Percentiles rank a stretch among this genome's conserved stretches.
phyloP scores from a whole-genome alignment of 2,113 vertebrate species.

The Brachirus orientalis region DNA sequence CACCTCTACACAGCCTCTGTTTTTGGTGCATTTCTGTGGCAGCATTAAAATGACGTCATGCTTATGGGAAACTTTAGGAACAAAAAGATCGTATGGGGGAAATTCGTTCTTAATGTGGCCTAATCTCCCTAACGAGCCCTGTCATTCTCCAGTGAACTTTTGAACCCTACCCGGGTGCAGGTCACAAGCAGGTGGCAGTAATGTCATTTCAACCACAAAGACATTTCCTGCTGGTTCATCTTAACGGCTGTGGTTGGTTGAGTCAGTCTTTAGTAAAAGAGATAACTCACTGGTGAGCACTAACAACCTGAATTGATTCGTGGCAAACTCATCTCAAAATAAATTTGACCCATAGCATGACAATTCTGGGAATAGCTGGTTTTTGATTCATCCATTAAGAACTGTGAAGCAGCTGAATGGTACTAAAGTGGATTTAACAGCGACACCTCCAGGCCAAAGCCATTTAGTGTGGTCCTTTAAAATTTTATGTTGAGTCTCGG shows the following conservation, averaged over 20 bases:
- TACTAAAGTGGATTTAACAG: conserved; percentile 20
- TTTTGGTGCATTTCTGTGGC: too few species aligned
- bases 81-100: too few species aligned
- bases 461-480: neutral
- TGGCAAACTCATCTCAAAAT: neutral
- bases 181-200: conserved; percentile 16
- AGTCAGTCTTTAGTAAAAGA: conserved; percentile 1
- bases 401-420: conserved; percentile 1
- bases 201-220: conserved; percentile 42
- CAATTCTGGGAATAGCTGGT: neutral
- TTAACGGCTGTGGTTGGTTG: conserved; percentile 33
- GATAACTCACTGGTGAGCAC: conserved; percentile 40
- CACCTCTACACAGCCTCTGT: too few species aligned
- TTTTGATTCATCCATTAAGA: conserved; percentile 2
- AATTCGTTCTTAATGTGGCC: neutral
- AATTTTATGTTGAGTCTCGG: conserved; percentile 11
- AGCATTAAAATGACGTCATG: too few species aligned
- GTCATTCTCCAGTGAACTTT: conserved; percentile 43
- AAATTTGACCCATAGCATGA: conserved; percentile 1
- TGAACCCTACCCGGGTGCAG: conserved; percentile 44
- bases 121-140: neutral
- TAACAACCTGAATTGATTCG: conserved; percentile 33
- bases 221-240: conserved; percentile 37
- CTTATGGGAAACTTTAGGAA: too few species aligned
- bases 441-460: conserved; percentile 11